Evolutionary conservation across 2,888 invertebrate species (phyloP), one percentile per base, ranked within the genome.

Genomic region (Nomada ferruginata): DNA sequence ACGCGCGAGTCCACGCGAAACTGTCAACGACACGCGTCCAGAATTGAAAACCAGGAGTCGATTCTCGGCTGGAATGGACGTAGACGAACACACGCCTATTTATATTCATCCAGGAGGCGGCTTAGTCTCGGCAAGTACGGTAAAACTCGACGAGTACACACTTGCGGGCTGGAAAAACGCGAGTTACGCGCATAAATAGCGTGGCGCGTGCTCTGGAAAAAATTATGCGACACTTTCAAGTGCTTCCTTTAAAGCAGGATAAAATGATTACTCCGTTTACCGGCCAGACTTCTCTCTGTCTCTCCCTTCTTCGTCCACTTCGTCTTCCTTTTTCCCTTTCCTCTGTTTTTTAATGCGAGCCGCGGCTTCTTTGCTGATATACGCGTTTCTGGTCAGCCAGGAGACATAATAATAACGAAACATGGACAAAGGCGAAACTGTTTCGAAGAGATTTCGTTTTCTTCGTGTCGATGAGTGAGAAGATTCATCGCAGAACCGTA

Each of bases 41-140:
- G 73, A 63, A 79, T 36, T 81, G 60, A 61, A 74, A 82, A 80
- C 63, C 60, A 52, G 55, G 20, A 50, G 64, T 42, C 59, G 55
- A 70, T 66, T 61, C 59, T 60, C 66, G 20, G n/a, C 23, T 44
- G 60, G 64, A 73, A 57, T 42, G 7, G 61, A 11, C 13, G 7
- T 9, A 59, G 72, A 2, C 13, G 29, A 15, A 23, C 52, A 42
- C 59, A 26, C n/a, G 44, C 55, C 71, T 71, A 66, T 71, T 68
- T 78, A 78, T 78, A 76, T 65, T 75, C 70, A 42, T 66, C 50
- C 60, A 15, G 15, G n/a, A 36, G 23, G 26, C 23, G 36, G 55
- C 42, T 70, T 75, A 59, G 23, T 60, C 44, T 11, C 36, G 29
- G 15, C 47, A 44, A 55, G 57, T 64, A 60, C 29, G 44, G 55